Conservation (phyloP, 2,797 vertebrate genomes). For the Gallinago nigripennis region DNA sequence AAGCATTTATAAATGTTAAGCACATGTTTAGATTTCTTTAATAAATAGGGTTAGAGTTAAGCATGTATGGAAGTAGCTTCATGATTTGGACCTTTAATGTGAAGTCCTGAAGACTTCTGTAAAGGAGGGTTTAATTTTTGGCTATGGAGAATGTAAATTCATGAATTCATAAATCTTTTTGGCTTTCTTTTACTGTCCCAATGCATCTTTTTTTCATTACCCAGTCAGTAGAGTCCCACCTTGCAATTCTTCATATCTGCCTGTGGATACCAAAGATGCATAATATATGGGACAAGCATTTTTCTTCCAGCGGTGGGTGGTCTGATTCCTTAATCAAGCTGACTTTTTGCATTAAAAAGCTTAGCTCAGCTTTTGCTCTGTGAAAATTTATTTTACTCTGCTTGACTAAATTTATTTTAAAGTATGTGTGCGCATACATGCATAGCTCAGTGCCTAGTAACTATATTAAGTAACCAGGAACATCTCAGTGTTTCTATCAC, state of each 20-base stretch:
- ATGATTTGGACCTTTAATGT: background rate
- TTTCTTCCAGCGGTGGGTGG: background rate
- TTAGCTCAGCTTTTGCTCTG: slow-evolving; percentile 19
- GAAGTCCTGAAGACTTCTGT: background rate
- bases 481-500: background rate
- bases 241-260: background rate
- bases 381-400: slow-evolving; percentile 36
- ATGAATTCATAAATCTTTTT: background rate
- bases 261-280: background rate
- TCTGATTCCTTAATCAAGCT: slow-evolving; percentile 11
- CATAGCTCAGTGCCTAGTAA: background rate
- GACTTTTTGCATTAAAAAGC: slow-evolving; percentile 20
- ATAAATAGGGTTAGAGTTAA: background rate
- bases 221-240: background rate
- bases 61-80: background rate
- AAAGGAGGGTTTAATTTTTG: background rate
- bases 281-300: background rate
- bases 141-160: background rate
- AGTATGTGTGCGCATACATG: background rate
- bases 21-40: background rate
- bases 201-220: slow-evolving; percentile 17
- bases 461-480: background rate
- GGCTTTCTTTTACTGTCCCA: background rate
- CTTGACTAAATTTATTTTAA: slow-evolving; percentile 37
- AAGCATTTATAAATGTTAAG: background rate